These are phyloP conservation scores for Nebria salina DNA, from an alignment of 2,888 invertebrate genomes.

Conservation along the genomic window DNA sequence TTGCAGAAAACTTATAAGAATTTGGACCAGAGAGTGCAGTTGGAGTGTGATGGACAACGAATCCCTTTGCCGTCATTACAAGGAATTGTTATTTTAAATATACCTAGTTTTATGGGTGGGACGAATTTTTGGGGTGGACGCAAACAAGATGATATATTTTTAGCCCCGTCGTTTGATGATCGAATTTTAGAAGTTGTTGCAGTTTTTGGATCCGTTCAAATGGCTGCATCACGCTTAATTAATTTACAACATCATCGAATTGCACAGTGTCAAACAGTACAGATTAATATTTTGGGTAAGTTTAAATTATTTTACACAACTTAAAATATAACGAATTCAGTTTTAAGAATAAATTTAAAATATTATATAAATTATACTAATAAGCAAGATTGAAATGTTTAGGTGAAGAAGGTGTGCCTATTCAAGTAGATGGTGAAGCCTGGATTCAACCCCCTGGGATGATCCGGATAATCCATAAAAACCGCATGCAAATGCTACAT, in stretches of 20 bases:
- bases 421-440: constrained; percentile 97
- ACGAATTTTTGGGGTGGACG: constrained; percentile 98
- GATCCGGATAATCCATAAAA: constrained; percentile 95
- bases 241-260: constrained; percentile 97
- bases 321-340: too few species aligned
- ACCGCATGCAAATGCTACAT: constrained; percentile 95
- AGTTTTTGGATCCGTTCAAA: constrained; percentile 96
- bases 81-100: constrained; percentile 96
- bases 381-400: too few species aligned
- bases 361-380: too few species aligned
- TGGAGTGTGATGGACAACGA: constrained; percentile 96
- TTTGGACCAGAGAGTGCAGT: constrained; percentile 91
- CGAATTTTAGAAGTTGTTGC: constrained; percentile 96
- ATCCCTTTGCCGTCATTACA: constrained; percentile 95
- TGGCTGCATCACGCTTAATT: constrained; percentile 94
- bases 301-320: background rate
- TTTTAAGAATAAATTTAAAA: too few species aligned
- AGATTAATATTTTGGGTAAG: constrained; percentile 90
- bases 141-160: constrained; percentile 89
- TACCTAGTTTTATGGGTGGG: constrained; percentile 97
- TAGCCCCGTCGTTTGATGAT: constrained; percentile 95
- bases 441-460: constrained; percentile 98
- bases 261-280: constrained; percentile 95
- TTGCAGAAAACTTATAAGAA: constrained; percentile 94
- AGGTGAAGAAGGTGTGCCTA: constrained; percentile 90